A percentile compares a stretch with the other conserved stretches of the same genome.
Evolutionary conservation across 2,113 vertebrate species (phyloP).

Genomic region (Hippocampus barbouri): DNA sequence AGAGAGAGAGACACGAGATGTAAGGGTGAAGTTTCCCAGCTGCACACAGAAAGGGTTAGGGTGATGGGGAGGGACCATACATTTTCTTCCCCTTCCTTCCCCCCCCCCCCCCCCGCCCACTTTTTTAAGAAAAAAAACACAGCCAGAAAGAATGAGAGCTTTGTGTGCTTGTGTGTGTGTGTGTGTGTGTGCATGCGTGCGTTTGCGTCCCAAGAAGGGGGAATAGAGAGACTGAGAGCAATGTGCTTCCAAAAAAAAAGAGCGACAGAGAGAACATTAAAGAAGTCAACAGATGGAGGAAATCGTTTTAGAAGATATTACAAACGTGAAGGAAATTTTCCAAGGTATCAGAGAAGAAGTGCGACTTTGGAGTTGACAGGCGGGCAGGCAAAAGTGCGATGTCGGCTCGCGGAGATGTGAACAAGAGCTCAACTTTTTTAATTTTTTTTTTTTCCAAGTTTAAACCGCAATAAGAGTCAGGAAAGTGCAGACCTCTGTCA

Average conservation of each 20-base stretch:
- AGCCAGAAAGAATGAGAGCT: constrained; percentile 70
- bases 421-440: constrained; percentile 12
- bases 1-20: constrained; percentile 28
- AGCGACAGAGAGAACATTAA: constrained; percentile 11
- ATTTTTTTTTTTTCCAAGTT: not conserved
- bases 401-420: constrained; percentile 11
- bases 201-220: constrained; percentile 23
- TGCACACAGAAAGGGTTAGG: constrained; percentile 33
- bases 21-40: constrained; percentile 67
- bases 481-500: not conserved
- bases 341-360: constrained; percentile 27
- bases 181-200: constrained; percentile 17
- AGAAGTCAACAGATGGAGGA: constrained; percentile 18
- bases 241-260: constrained; percentile 1
- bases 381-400: constrained; percentile 32
- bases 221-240: constrained; percentile 14
- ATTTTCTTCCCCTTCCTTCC: constrained; percentile 26
- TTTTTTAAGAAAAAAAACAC: constrained; percentile 65
- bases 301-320: constrained; percentile 10
- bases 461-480: not conserved
- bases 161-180: constrained; percentile 61
- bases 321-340: constrained; percentile 17
- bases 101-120: constrained; percentile 45
- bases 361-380: constrained; percentile 21
- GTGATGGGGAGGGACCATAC: constrained; percentile 45